Percentiles rank a stretch among this genome's conserved stretches.
These are phyloP conservation scores for Armadillidium nasatum DNA, from an alignment of 1,140 invertebrate species.

Conservation along the genomic window DNA sequence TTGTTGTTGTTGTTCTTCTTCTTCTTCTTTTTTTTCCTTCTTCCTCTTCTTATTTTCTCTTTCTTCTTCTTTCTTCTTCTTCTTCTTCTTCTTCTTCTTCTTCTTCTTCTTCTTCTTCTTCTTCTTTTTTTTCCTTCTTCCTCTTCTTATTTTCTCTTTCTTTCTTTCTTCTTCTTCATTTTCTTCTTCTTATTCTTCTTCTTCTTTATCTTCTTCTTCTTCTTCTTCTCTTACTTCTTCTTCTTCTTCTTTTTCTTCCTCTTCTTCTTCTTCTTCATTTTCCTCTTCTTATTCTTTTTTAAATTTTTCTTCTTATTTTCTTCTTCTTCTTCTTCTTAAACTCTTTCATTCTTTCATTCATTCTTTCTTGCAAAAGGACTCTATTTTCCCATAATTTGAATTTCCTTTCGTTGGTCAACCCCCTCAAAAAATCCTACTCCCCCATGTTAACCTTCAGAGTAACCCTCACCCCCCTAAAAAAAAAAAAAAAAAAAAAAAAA, in stretches of 20 bases:
- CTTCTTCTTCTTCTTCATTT: neutral
- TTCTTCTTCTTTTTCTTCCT: neutral
- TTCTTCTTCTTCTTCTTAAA: too few relatives aligned
- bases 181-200: too few relatives aligned
- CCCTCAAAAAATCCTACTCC: neutral
- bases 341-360: neutral
- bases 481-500: too few relatives aligned
- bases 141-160: neutral
- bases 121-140: neutral
- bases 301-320: too few relatives aligned
- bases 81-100: neutral
- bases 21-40: neutral
- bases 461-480: neutral
- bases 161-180: too few relatives aligned
- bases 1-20: neutral
- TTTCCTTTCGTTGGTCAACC: neutral
- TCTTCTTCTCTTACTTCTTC: too few relatives aligned
- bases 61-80: neutral
- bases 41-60: neutral
- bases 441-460: neutral
- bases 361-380: neutral
- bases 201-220: neutral
- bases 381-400: neutral
- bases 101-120: neutral
- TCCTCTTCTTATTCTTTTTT: too few relatives aligned